phyloP scores from a whole-genome alignment of 1,140 invertebrate species.

The Meteorus sp. region DNA sequence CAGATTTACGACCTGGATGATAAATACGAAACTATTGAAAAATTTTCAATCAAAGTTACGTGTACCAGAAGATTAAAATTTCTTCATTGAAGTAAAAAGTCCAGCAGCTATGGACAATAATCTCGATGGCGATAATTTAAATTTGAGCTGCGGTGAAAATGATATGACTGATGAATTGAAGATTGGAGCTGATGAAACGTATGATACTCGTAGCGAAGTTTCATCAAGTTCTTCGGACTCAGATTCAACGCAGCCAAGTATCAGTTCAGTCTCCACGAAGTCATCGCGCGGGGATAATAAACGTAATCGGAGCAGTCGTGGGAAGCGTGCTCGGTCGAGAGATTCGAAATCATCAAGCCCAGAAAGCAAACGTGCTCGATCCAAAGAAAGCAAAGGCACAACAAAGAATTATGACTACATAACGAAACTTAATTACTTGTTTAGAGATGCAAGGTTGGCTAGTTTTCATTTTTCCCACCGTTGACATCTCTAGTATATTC shows the following conservation, averaged over 20 bases:
- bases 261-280: constrained; percentile 72
- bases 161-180: constrained; percentile 73
- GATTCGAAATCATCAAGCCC: constrained; percentile 56
- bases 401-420: constrained; percentile 80
- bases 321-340: constrained; percentile 48
- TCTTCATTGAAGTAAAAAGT: no score
- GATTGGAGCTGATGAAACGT: constrained; percentile 66
- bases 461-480: constrained; percentile 23
- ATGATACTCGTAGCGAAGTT: constrained; percentile 79
- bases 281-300: constrained; percentile 63
- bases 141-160: constrained; percentile 70
- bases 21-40: not conserved
- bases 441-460: constrained; percentile 79
- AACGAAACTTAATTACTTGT: constrained; percentile 91
- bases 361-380: constrained; percentile 57
- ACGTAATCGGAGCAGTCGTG: constrained; percentile 52
- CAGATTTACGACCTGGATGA: constrained; percentile 8
- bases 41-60: constrained; percentile 12
- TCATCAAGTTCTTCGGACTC: constrained; percentile 70
- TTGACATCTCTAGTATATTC: constrained; percentile 9
- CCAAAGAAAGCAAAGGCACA: constrained; percentile 58
- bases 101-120: constrained; percentile 44
- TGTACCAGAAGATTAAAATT: no score
- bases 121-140: constrained; percentile 69
- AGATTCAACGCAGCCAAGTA: constrained; percentile 70